These are phyloP conservation scores for Ornithoptera priamus DNA, from an alignment of 2,888 invertebrate species.

Conservation along the genomic window DNA sequence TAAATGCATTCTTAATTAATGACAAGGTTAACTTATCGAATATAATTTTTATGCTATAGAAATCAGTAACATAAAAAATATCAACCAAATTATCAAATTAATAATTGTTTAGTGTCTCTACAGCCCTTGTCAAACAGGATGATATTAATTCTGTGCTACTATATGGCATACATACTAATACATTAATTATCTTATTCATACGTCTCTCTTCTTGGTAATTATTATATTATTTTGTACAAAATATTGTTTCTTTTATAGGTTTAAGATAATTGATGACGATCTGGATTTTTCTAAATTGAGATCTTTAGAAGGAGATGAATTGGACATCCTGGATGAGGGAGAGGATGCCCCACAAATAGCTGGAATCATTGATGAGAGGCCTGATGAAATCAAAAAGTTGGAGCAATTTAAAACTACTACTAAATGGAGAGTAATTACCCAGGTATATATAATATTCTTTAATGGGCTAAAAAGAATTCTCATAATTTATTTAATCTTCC, in stretches of 20 bases:
- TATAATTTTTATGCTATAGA: too few relatives aligned
- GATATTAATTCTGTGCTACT: too few relatives aligned
- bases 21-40: too few relatives aligned
- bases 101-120: too few relatives aligned
- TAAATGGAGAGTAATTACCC: constrained; percentile 72
- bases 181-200: too few relatives aligned
- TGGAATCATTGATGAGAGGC: constrained; percentile 91
- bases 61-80: too few relatives aligned
- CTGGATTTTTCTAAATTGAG: constrained; percentile 82
- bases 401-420: constrained; percentile 66
- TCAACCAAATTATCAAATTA: too few relatives aligned
- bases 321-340: constrained; percentile 84
- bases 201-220: background rate
- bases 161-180: too few relatives aligned
- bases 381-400: constrained; percentile 79
- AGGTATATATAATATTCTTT: constrained; percentile 46
- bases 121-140: too few relatives aligned
- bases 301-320: constrained; percentile 81
- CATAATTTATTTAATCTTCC: background rate
- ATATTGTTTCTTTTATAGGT: constrained; percentile 71
- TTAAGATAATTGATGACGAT: constrained; percentile 94
- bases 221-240: background rate
- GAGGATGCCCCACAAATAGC: constrained; percentile 96
- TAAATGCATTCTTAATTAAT: too few relatives aligned
- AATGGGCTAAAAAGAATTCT: too few relatives aligned